Percentiles rank a stretch among this genome's conserved stretches.
These are phyloP conservation scores for Cliona cf. orientalis DNA, from an alignment of 37 sponge, comb jelly and placozoan genomes.

Conservation along the genomic window DNA sequence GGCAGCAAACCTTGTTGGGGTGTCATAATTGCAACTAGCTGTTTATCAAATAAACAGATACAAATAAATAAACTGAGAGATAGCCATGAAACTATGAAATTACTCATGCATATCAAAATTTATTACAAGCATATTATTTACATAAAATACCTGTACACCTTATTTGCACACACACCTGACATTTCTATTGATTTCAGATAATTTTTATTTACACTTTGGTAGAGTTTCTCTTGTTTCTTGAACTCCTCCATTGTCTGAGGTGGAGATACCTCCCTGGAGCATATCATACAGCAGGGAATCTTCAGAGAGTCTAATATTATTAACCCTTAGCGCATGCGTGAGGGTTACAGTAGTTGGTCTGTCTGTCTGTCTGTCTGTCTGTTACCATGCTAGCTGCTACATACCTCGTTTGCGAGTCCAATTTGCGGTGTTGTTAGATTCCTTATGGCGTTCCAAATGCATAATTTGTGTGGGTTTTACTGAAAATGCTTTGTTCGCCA, in stretches of 20 bases:
- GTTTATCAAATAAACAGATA: not conserved
- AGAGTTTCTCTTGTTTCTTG: slow-evolving; percentile 10
- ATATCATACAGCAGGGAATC: too few relatives aligned
- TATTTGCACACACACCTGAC: slow-evolving; percentile 24
- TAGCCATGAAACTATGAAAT: not conserved
- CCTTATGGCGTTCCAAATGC: too few relatives aligned
- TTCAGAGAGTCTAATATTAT: too few relatives aligned
- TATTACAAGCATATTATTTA: too few relatives aligned
- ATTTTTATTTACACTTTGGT: not conserved
- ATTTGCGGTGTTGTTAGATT: too few relatives aligned
- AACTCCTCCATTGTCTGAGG: not conserved
- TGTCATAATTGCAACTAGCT: slow-evolving; percentile 27
- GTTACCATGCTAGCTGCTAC: too few relatives aligned
- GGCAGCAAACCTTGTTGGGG: slow-evolving; percentile 26
- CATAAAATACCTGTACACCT: not conserved
- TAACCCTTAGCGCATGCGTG: too few relatives aligned
- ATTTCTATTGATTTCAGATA: slow-evolving; percentile 43
- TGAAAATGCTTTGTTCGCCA: too few relatives aligned
- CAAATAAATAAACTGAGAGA: not conserved
- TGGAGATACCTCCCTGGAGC: slow-evolving; percentile 6
- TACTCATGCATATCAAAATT: not conserved
- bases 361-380: not conserved
- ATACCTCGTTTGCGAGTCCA: too few relatives aligned
- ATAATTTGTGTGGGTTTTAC: too few relatives aligned
- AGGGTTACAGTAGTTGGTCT: not conserved